phyloP scores from a whole-genome alignment of 2,797 vertebrate species.

The Chromobotia macracanthus region DNA sequence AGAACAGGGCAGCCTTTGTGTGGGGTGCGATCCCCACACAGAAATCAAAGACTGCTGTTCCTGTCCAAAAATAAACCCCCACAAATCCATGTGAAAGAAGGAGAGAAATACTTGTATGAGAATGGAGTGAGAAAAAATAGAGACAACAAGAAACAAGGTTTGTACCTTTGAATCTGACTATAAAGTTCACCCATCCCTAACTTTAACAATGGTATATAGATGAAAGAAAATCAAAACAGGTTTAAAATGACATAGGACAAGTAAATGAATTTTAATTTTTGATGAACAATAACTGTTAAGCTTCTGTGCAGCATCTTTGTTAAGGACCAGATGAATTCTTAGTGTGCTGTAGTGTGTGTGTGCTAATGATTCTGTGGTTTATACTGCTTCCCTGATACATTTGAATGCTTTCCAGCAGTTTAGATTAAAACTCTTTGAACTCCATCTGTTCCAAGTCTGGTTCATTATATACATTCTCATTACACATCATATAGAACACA shows the following conservation, averaged over 20 bases:
- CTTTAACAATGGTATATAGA: no score
- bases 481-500: background rate
- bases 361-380: background rate
- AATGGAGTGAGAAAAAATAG: conserved; percentile 51
- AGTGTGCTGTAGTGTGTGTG: background rate
- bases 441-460: conserved; percentile 70
- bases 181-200: no score
- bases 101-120: conserved; percentile 48
- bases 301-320: conserved; percentile 54
- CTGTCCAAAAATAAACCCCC: conserved; percentile 79
- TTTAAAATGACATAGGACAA: background rate
- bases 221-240: background rate
- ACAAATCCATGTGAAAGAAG: conserved; percentile 55
- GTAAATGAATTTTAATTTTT: background rate
- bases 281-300: background rate
- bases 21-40: conserved; percentile 74
- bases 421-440: conserved; percentile 1
- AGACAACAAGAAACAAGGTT: conserved; percentile 65
- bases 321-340: background rate
- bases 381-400: background rate
- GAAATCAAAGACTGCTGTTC: conserved; percentile 81
- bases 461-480: conserved; percentile 69
- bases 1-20: conserved; percentile 84
- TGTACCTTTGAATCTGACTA: background rate
- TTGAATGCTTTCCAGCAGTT: background rate